Evolutionary conservation across 2,888 invertebrate genomes (phyloP), one percentile per base, ranked within the genome.

Genomic region (Antheraea assamensis): DNA sequence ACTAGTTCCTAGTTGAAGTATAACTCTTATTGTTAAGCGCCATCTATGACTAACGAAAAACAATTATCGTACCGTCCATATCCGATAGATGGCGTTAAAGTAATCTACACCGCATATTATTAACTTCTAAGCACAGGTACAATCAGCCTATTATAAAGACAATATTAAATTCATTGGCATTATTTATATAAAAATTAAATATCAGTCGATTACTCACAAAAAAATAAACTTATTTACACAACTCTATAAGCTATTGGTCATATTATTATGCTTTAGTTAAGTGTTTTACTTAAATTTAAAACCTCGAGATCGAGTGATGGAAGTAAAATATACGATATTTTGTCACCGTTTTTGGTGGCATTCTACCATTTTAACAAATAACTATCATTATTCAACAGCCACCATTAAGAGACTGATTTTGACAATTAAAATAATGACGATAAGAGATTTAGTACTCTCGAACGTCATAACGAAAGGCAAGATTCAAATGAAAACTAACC

Each of bases 141-240:
- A 35, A 31, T 21, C 66, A 66, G 66, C 66, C 13, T 42, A 42
- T 13, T 66, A 66, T 66, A 66, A 19, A 61, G 24, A 61, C 61
- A 27, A 61, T 61, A 42, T 42, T 42, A 61, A 66, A 31, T 66
- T 66, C 30, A 66, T 66, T 66, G 35, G 66, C 35, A 66, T 66
- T 66, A 66, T 66, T 31, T 31, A 31, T 31, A 66, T 21, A 66
- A 61, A 61, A 61, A 61, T 61, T 61, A 61, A 61, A 66, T 66
- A 66, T 66, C 66, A 66, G 66, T 66, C 66, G 66, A 66, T 66
- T 31, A 66, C 24, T 66, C 30, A 66, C 7, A 66, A 66, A 66
- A 21, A 21, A 66, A 31, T 35, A 0, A 19, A 19, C 7, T 66
- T 66, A 66, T 66, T 17, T 66, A 66, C 66, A 66, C 21, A 35